Evolutionary conservation across 2,797 vertebrate genomes (phyloP).

Genomic region (Cossypha heuglini): DNA sequence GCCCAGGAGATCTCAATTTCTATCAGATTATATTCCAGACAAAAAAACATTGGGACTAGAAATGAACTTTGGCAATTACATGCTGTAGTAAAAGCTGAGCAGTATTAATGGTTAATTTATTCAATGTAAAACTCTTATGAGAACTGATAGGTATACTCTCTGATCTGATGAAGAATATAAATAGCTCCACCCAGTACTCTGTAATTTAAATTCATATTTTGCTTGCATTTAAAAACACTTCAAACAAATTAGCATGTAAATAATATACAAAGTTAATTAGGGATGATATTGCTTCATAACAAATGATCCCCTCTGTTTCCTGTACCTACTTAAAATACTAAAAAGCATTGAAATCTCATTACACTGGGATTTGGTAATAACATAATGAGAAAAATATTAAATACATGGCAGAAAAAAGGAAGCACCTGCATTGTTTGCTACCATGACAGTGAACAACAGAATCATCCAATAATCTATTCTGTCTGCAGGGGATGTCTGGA

Average conservation of each 20-base stretch:
- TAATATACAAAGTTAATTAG: not conserved
- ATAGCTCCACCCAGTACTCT: not conserved
- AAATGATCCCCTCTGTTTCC: conserved; percentile 23
- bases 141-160: not conserved
- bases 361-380: not conserved
- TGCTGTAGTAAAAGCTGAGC: not conserved
- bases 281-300: not conserved
- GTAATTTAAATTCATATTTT: not conserved
- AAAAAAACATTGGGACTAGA: not conserved
- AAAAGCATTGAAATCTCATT: conserved; percentile 25
- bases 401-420: conserved; percentile 42
- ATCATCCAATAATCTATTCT: not conserved
- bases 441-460: conserved; percentile 49
- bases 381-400: conserved; percentile 36
- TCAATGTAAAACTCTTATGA: not conserved
- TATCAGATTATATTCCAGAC: not conserved
- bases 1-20: not conserved
- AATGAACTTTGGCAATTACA: not conserved
- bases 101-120: not conserved
- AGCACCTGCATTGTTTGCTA: conserved; percentile 45
- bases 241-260: not conserved
- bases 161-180: not conserved
- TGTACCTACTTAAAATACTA: conserved; percentile 3
- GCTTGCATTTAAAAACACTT: not conserved
- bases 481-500: conserved; percentile 19